phyloP scores from a whole-genome alignment of 2,113 vertebrate species.

The Bujurquina vittata region DNA sequence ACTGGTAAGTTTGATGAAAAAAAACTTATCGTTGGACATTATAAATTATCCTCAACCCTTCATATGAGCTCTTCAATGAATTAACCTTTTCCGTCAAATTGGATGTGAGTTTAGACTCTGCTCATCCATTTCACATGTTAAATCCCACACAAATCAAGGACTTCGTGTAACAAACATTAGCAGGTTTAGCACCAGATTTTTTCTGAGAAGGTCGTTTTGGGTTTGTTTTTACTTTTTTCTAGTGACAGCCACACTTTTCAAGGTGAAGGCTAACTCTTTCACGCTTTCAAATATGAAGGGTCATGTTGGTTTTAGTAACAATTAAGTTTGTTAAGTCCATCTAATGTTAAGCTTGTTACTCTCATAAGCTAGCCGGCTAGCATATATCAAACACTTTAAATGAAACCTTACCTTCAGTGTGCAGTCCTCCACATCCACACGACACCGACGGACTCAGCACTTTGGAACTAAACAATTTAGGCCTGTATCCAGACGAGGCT shows the following conservation, averaged over 20 bases:
- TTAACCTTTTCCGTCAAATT: background rate
- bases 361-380: background rate
- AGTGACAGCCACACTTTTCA: background rate
- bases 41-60: too few species aligned
- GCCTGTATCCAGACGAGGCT: slow-evolving; percentile 65
- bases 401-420: slow-evolving; percentile 86
- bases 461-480: slow-evolving; percentile 75
- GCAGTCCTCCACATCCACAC: slow-evolving; percentile 88
- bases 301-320: background rate
- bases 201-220: too few species aligned
- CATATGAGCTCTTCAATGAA: too few species aligned
- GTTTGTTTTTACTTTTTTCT: too few species aligned
- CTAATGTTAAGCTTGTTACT: background rate
- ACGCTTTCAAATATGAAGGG: too few species aligned
- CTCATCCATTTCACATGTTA: too few species aligned
- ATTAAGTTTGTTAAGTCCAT: background rate
- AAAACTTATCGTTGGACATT: too few species aligned
- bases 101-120: background rate
- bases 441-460: slow-evolving; percentile 72
- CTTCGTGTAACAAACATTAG: too few species aligned
- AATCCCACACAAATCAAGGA: too few species aligned
- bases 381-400: background rate
- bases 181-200: too few species aligned
- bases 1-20: background rate
- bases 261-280: slow-evolving; percentile 19